Percentiles rank a stretch among this genome's conserved stretches.
Conservation (phyloP, 53 echinoderm and acorn worm species). For the Echinarachnius parma region DNA sequence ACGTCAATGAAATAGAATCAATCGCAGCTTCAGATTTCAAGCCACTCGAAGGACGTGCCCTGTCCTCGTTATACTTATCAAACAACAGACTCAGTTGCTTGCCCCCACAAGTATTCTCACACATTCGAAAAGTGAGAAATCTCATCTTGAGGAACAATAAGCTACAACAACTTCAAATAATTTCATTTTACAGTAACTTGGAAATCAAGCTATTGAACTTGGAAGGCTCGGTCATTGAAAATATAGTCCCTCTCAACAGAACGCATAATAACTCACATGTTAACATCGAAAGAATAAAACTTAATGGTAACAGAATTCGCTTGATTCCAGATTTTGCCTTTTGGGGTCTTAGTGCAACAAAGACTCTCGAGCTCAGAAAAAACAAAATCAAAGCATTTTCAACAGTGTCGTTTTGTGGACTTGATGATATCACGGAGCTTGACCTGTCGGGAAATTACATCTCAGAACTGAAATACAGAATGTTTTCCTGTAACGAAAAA, state of each 20-base stretch:
- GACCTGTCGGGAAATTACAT: neutral
- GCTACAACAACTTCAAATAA: neutral
- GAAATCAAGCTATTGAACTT: neutral
- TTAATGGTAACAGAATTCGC: neutral
- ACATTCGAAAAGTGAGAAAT: neutral
- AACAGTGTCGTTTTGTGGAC: conserved; percentile 7
- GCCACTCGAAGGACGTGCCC: neutral
- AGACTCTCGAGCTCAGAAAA: neutral
- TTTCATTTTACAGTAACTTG: neutral
- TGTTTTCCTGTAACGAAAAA: neutral
- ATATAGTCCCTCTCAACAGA: neutral
- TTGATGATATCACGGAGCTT: neutral
- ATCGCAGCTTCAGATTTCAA: neutral
- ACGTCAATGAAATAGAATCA: neutral
- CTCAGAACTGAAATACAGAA: neutral
- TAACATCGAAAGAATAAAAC: neutral
- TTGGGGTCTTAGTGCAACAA: neutral
- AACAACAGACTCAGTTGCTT: neutral
- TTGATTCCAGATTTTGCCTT: neutral
- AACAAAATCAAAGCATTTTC: neutral
- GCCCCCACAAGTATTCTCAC: neutral
- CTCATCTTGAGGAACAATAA: neutral
- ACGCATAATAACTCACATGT: neutral
- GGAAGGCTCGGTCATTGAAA: neutral
- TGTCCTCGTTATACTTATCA: neutral